Percentiles rank a stretch among this genome's conserved stretches.
phyloP scores from a whole-genome alignment of 2,113 vertebrate species.

The Aegithalos caudatus region DNA sequence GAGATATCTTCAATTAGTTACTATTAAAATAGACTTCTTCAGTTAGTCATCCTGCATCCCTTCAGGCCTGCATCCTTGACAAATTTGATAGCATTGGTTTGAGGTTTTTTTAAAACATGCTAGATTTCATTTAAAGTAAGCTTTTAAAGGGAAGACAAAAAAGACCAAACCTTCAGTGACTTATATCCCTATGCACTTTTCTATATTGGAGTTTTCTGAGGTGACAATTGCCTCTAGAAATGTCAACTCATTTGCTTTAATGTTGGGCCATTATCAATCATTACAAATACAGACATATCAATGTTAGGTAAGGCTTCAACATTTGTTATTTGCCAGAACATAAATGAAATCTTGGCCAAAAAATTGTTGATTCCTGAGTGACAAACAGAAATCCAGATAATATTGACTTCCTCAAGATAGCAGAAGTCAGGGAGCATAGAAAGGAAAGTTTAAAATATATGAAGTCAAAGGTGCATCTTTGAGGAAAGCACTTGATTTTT shows the following conservation, averaged over 20 bases:
- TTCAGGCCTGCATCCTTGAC: background rate
- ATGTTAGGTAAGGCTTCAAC: background rate
- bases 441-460: background rate
- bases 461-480: background rate
- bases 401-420: background rate
- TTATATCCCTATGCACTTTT: background rate
- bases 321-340: background rate
- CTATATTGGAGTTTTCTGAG: background rate
- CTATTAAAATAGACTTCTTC: background rate
- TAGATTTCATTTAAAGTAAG: background rate
- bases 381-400: background rate
- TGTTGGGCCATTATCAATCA: background rate
- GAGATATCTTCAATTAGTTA: background rate
- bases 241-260: background rate
- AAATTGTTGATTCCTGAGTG: background rate
- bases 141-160: background rate
- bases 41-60: background rate
- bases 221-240: background rate
- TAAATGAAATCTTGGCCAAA: background rate
- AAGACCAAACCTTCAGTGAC: background rate
- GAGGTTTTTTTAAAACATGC: rapidly evolving
- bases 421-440: background rate
- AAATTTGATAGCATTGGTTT: background rate
- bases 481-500: background rate
- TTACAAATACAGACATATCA: background rate